Base-by-base conservation (phyloP, 2,797 vertebrate genomes). In the Gallinago solitaria region DNA sequence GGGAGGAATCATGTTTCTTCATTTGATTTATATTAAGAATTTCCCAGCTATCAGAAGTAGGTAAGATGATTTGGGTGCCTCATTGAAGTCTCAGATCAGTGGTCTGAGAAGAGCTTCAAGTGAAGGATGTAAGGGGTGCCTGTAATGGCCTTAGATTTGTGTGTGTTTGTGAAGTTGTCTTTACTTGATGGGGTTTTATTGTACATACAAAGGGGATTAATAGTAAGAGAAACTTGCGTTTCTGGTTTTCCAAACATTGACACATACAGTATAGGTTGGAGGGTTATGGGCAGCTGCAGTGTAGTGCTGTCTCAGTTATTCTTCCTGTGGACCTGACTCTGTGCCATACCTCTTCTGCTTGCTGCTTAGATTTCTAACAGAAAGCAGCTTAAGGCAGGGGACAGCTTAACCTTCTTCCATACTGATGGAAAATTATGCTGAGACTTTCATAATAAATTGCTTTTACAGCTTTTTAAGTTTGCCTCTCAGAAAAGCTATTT, bases 391-490 rank as follows among this genome's bases (percentile, higher is more conserved):
- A 96, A 96, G 53, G 89, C 93, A 92, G 95, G 91, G 94, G 91
- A 91, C 97, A 81, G 89, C 95, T 96, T 94, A 94, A 92, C 95
- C 94, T 90, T 96, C 95, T 93, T 91, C 89, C 79, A 91, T 71
- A 84, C 95, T 48, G 57, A 86, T 70, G 33, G 91, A 61, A 94
- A 97, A 96, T 96, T 95, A 94, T 96, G 96, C 96, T 96, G 96
- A 96, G 94, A 75, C 80, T 84, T 92, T 84, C 87, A 94, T 97
- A 96, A 94, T 92, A 93, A 93, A 89, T 95, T 94, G 93, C 94
- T 89, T 97, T 95, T 93, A 88, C 90, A 95, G 93, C 95, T 95
- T 90, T 96, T 92, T 96, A 93, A 90, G 74, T 95, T 91, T 84
- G 71, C 89, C 54, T 92, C 75, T 96, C 79, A 48, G 91, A 83